Evolutionary conservation across 2,888 invertebrate species (phyloP).

Genomic region (Melieria picta): DNA sequence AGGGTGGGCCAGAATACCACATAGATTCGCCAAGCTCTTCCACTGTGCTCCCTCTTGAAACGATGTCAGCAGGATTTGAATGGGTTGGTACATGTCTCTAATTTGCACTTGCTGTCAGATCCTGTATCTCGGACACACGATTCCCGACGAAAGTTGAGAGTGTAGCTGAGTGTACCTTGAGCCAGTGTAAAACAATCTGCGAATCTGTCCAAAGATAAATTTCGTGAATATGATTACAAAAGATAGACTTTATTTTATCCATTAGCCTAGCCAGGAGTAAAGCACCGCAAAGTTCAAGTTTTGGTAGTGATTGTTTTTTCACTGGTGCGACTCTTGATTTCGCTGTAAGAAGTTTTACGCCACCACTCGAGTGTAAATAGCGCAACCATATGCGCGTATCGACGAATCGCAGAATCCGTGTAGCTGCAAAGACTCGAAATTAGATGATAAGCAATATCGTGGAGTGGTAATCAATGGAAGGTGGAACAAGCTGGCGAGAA

Average conservation of each 20-base stretch:
- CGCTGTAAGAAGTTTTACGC: conserved; percentile 10
- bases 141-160: conserved; percentile 41
- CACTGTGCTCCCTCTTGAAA: conserved; percentile 33
- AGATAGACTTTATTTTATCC: conserved; percentile 12
- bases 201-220: conserved; percentile 40
- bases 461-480: background rate
- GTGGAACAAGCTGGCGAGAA: background rate
- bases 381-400: conserved; percentile 20
- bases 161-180: conserved; percentile 38
- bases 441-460: conserved; percentile 5
- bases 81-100: conserved; percentile 40
- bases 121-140: conserved; percentile 37
- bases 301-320: conserved; percentile 20
- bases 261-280: conserved; percentile 18
- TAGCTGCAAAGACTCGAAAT: conserved; percentile 13
- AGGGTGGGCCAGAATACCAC: conserved; percentile 34
- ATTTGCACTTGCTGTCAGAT: conserved; percentile 17
- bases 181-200: conserved; percentile 41
- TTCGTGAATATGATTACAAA: conserved; percentile 1
- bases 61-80: conserved; percentile 38
- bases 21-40: conserved; percentile 30
- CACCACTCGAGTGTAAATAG: conserved; percentile 12
- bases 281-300: conserved; percentile 28
- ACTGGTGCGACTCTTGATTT: conserved; percentile 31
- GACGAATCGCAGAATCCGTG: conserved; percentile 32